Evolutionary conservation across 2,888 invertebrate species (phyloP).

Genomic region (Torymus auratus): DNA sequence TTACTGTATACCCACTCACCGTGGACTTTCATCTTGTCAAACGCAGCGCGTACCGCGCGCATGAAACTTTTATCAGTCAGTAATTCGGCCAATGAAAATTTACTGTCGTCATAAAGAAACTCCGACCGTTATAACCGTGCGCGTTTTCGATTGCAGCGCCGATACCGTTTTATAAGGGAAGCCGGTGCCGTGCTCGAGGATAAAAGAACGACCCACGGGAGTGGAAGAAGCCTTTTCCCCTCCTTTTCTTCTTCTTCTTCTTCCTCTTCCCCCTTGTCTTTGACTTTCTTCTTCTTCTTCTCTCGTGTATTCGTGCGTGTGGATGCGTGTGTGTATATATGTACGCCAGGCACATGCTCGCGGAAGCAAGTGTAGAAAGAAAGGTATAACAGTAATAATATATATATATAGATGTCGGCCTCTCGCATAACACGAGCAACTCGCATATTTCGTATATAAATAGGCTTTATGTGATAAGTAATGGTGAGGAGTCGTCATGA

Average conservation of each 20-base stretch:
- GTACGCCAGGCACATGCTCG: slow-evolving; percentile 33
- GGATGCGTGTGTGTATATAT: no score
- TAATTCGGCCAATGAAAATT: slow-evolving; percentile 46
- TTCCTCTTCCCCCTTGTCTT: slow-evolving; percentile 13
- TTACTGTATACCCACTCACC: no score
- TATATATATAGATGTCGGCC: slow-evolving; percentile 30
- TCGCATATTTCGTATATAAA: slow-evolving; percentile 20
- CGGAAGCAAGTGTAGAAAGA: slow-evolving; percentile 43
- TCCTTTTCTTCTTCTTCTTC: slow-evolving; percentile 7
- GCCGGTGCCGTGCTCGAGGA: not conserved
- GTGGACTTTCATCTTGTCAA: not conserved
- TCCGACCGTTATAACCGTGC: slow-evolving; percentile 11
- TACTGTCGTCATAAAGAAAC: slow-evolving; percentile 34
- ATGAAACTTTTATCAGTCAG: slow-evolving; percentile 48
- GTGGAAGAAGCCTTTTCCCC: not conserved
- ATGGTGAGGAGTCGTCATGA: no score
- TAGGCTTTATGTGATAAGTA: slow-evolving; percentile 28
- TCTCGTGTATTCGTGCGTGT: no score
- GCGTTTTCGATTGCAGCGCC: not conserved
- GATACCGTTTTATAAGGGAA: slow-evolving; percentile 16
- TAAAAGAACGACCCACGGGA: slow-evolving; percentile 8
- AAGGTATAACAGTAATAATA: slow-evolving; percentile 36
- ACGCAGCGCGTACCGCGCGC: not conserved
- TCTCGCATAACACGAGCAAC: slow-evolving; percentile 32
- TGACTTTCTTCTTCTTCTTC: slow-evolving; percentile 30